Evolutionary conservation across 2,797 vertebrate genomes (phyloP), one percentile per base, ranked within the genome.

Genomic region (Saxicola maurus): DNA sequence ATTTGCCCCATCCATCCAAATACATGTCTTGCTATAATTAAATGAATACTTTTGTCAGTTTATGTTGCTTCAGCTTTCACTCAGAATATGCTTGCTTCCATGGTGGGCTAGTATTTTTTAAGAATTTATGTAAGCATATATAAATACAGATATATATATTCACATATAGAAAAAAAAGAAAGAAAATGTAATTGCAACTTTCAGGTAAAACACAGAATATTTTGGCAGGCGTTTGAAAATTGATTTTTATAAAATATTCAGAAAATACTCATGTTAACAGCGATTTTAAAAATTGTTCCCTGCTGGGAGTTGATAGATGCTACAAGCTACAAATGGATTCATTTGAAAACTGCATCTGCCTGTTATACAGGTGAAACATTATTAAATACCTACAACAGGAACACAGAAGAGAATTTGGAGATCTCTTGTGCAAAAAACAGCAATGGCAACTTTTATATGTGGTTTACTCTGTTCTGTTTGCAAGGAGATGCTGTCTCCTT

Each of bases 1-100:
- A 94, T 94, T 90, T 85, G 55, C 52, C 74, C 84, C 82, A 93
- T 94, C 90, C 86, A 84, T 94, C 82, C 89, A 94, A 91, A 73
- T 94, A 69, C 74, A 46, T 56, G 64, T 78, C 80, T 90, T 74
- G 33, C 73, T 85, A 83, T 92, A 89, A 86, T 84, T 90, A 94
- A 93, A 85, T 83, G 62, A 87, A 69, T 81, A 78, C 37, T 91
- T 95, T 83, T 89, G 80, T 89, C 89, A 76, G 69, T 76, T 94
- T 71, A 56, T 69, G 42, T 87, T 89, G 60, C 74, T 87, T 27
- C 49, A 73, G 85, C 80, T 92, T 95, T 93, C 91, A 91, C 52
- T 94, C 87, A 87, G 52, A 87, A 67, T 78, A 30, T 23, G 8
- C 56, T 78, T 60, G 49, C 21, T 83, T 76, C 71, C 31, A n/a